phyloP scores from a whole-genome alignment of 1,140 invertebrate species.

The Philotrypesis tridentata region DNA sequence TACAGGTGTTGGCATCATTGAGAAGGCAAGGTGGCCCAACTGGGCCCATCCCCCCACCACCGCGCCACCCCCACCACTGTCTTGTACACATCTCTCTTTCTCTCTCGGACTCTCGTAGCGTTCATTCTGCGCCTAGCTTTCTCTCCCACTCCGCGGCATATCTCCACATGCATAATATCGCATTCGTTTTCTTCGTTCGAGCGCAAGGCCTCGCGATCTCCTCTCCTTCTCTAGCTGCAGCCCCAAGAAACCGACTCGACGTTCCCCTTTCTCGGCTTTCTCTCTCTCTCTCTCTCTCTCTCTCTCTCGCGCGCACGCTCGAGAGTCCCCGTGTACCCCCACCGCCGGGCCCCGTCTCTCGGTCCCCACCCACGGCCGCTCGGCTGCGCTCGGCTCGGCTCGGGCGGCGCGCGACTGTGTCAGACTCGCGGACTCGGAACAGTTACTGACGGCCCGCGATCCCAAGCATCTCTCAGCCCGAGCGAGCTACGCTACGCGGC shows the following conservation, averaged over 20 bases:
- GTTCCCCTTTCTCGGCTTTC: slow-evolving; percentile 45
- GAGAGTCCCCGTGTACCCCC: slow-evolving; percentile 19
- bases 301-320: no score
- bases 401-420: slow-evolving; percentile 60
- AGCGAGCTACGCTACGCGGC: slow-evolving; percentile 41
- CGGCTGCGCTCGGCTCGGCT: slow-evolving; percentile 37
- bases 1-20: slow-evolving; percentile 41
- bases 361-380: slow-evolving; percentile 14
- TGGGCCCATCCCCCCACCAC: not conserved
- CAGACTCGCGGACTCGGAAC: slow-evolving; percentile 64
- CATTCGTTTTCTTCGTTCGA: slow-evolving; percentile 23
- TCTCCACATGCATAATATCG: slow-evolving; percentile 21
- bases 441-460: slow-evolving; percentile 68
- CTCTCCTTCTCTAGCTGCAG: not conserved
- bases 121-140: slow-evolving; percentile 3
- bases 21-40: slow-evolving; percentile 25
- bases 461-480: slow-evolving; percentile 27
- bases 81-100: slow-evolving; percentile 32
- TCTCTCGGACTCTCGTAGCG: slow-evolving; percentile 29
- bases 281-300: no score
- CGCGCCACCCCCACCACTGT: not conserved
- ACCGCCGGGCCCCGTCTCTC: slow-evolving; percentile 44
- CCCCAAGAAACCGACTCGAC: slow-evolving; percentile 36
- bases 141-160: slow-evolving; percentile 25
- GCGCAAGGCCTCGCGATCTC: slow-evolving; percentile 14